These are phyloP conservation scores for Mesocricetus auratus DNA, from an alignment of 2,113 vertebrate species.

Conservation along the genomic window DNA sequence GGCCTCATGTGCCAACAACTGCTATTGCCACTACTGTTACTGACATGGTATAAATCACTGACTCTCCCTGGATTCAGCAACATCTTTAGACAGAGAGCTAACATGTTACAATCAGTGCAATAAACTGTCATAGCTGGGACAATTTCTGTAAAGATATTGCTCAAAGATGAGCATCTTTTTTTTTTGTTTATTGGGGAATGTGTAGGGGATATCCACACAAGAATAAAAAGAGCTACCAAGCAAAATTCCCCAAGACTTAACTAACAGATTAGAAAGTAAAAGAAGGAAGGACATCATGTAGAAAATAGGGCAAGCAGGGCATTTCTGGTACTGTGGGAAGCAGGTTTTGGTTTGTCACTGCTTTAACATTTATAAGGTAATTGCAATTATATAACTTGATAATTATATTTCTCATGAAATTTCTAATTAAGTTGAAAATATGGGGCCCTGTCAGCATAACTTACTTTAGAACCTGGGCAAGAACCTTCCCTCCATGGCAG, in stretches of 20 bases:
- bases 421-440: conserved; percentile 14
- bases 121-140: neutral
- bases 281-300: neutral
- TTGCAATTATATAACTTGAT: neutral
- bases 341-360: neutral
- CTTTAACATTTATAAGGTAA: neutral
- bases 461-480: conserved; percentile 9
- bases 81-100: neutral
- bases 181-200: conserved; percentile 6
- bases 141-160: conserved; percentile 15
- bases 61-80: neutral
- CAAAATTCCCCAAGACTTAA: conserved; percentile 21
- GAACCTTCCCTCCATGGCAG: neutral
- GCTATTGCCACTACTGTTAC: neutral
- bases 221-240: conserved; percentile 22
- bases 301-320: neutral
- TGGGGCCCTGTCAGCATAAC: neutral
- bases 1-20: neutral
- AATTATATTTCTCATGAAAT: neutral
- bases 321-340: neutral
- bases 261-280: neutral
- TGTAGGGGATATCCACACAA: neutral
- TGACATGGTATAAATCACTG: neutral
- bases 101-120: conserved; percentile 29
- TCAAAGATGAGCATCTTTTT: neutral